phyloP scores from a whole-genome alignment of 2,888 invertebrate species.

The Yponomeuta sedellus region DNA sequence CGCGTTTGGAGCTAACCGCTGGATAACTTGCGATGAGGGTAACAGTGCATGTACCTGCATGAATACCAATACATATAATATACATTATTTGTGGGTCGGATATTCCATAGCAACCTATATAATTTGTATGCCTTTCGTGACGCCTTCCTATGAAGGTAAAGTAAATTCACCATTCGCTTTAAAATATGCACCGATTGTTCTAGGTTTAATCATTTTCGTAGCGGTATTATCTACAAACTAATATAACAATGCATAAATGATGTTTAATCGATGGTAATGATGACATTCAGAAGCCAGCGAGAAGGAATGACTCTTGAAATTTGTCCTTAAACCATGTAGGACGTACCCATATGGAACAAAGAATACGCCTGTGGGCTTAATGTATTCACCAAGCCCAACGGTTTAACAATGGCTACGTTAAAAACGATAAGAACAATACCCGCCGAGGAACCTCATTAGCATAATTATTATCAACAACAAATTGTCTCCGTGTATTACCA shows the following conservation, averaged over 20 bases:
- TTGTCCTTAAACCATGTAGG: not conserved
- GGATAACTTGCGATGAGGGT: not conserved
- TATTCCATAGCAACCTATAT: not conserved
- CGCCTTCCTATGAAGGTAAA: not conserved
- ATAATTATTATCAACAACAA: slow-evolving; percentile 13
- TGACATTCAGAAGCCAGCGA: not conserved
- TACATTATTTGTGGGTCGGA: not conserved
- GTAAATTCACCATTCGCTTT: too few relatives aligned
- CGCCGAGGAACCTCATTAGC: slow-evolving; percentile 5
- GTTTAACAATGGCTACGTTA: slow-evolving; percentile 4
- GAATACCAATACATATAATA: too few relatives aligned
- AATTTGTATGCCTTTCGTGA: not conserved
- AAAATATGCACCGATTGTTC: not conserved
- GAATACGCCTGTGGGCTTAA: not conserved
- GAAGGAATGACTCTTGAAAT: not conserved
- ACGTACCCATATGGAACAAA: not conserved
- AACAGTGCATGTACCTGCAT: too few relatives aligned
- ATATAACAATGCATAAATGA: not conserved
- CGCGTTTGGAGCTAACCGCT: not conserved
- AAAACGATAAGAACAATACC: slow-evolving; percentile 13
- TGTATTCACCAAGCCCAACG: slow-evolving; percentile 10
- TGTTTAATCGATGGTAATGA: not conserved
- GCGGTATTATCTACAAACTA: not conserved
- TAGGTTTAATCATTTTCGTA: not conserved
- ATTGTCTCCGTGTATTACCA: slow-evolving; percentile 10